Percentiles rank a stretch among this genome's conserved stretches.
phyloP scores from a whole-genome alignment of 2,888 invertebrate species.

The Spialia ferax region DNA sequence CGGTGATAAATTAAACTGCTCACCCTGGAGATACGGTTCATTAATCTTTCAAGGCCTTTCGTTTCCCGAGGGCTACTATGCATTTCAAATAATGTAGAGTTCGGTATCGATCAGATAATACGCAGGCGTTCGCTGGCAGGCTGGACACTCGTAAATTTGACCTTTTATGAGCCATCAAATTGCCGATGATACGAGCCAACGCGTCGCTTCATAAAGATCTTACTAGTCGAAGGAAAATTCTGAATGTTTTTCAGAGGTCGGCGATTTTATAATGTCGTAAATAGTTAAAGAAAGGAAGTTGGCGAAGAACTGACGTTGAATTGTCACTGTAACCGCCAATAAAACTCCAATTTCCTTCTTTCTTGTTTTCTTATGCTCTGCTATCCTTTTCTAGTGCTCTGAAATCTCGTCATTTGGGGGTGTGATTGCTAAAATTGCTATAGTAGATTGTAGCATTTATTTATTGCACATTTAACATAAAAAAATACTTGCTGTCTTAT shows the following conservation, averaged over 20 bases:
- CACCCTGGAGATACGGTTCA: constrained; percentile 35
- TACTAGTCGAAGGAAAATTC: constrained; percentile 42
- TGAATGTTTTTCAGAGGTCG: not conserved
- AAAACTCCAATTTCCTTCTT: not conserved
- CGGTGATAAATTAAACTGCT: constrained; percentile 34
- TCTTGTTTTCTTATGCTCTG: not conserved
- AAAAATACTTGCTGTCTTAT: too few relatives aligned
- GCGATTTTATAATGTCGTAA: constrained; percentile 11
- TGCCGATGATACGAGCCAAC: constrained; percentile 66
- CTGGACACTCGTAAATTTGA: constrained; percentile 72
- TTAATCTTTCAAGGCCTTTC: constrained; percentile 37
- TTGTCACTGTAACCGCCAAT: not conserved
- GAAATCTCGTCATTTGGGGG: not conserved
- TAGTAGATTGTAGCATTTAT: too few relatives aligned
- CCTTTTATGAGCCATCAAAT: constrained; percentile 78
- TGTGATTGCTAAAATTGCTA: too few relatives aligned
- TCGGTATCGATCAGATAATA: constrained; percentile 66
- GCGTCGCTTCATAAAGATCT: constrained; percentile 60
- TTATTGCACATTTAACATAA: too few relatives aligned
- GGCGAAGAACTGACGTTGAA: not conserved
- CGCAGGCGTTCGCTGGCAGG: constrained; percentile 58
- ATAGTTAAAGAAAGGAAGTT: constrained; percentile 2
- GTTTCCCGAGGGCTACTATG: constrained; percentile 33
- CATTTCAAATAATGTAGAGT: constrained; percentile 39
- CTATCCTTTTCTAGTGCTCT: not conserved